phyloP scores from a whole-genome alignment of 35 echinoderm and acorn worm genomes.

The Amphiura filiformis region DNA sequence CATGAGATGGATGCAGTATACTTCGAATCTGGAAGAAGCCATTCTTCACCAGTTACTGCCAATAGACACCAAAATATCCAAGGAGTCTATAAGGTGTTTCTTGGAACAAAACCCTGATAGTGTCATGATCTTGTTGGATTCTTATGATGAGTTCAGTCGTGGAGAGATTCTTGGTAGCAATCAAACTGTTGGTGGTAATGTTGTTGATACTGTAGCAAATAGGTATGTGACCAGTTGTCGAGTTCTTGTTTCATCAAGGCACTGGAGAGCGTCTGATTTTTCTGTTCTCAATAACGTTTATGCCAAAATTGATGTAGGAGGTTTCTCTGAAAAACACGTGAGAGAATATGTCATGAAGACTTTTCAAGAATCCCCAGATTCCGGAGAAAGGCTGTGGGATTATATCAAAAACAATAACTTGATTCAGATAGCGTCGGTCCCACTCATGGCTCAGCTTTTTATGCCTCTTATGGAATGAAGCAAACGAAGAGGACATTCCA shows the following conservation, averaged over 20 bases:
- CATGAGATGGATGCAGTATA: conserved; percentile 36
- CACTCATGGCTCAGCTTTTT: neutral
- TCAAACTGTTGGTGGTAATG: conserved; percentile 27
- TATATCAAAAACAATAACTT: neutral
- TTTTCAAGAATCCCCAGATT: neutral
- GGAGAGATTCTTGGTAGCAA: conserved; percentile 32
- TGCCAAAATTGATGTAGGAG: conserved; percentile 34
- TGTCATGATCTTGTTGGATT: conserved; percentile 45
- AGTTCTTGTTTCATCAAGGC: conserved; percentile 42
- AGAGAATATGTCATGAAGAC: conserved; percentile 27
- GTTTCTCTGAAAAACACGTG: conserved; percentile 44
- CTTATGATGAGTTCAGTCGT: conserved; percentile 46
- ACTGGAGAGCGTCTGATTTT: conserved; percentile 37
- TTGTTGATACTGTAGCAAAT: conserved; percentile 30
- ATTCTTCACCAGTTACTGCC: conserved; percentile 46
- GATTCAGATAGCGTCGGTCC: neutral
- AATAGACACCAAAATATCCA: conserved; percentile 16
- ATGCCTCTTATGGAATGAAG: neutral
- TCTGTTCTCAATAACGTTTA: conserved; percentile 10
- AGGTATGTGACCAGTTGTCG: conserved; percentile 20
- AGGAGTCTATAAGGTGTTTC: conserved; percentile 1
- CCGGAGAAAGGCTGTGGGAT: neutral
- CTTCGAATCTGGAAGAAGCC: conserved; percentile 41
- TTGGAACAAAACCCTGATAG: conserved; percentile 22
- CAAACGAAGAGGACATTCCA: neutral